phyloP scores from a whole-genome alignment of 2,888 invertebrate species.

The Chelonus formosanus region DNA sequence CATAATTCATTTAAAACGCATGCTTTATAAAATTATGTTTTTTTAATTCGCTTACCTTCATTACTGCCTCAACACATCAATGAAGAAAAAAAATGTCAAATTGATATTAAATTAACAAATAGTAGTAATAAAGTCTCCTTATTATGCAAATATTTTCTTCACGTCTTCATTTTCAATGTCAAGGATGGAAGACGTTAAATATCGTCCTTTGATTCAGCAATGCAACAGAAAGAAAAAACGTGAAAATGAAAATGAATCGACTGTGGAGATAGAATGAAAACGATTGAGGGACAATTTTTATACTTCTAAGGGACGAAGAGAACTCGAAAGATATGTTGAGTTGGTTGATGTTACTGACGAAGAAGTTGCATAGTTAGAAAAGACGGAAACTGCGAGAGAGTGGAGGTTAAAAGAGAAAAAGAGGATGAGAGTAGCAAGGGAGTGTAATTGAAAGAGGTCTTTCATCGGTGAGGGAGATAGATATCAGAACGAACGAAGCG shows the following conservation, averaged over 20 bases:
- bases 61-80: no score
- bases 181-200: neutral
- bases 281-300: conserved; percentile 16
- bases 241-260: conserved; percentile 8
- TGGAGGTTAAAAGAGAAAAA: conserved; percentile 16
- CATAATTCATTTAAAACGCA: no score
- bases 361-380: conserved; percentile 25
- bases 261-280: conserved; percentile 14
- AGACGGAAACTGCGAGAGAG: conserved; percentile 6
- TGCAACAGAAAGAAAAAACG: neutral
- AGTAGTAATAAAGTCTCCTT: no score
- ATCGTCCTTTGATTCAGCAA: no score
- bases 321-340: conserved; percentile 1
- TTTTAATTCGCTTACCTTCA: no score
- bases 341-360: conserved; percentile 11
- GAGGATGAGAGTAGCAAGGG: conserved; percentile 30
- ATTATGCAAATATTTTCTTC: no score
- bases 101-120: no score
- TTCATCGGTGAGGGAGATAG: conserved; percentile 49
- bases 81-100: no score
- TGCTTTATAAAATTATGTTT: no score
- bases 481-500: conserved; percentile 55
- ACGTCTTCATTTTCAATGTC: neutral
- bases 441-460: conserved; percentile 62
- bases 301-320: neutral